These are phyloP conservation scores for Lasioglossum calceatum DNA, from an alignment of 2,888 invertebrate species.

Conservation along the genomic window DNA sequence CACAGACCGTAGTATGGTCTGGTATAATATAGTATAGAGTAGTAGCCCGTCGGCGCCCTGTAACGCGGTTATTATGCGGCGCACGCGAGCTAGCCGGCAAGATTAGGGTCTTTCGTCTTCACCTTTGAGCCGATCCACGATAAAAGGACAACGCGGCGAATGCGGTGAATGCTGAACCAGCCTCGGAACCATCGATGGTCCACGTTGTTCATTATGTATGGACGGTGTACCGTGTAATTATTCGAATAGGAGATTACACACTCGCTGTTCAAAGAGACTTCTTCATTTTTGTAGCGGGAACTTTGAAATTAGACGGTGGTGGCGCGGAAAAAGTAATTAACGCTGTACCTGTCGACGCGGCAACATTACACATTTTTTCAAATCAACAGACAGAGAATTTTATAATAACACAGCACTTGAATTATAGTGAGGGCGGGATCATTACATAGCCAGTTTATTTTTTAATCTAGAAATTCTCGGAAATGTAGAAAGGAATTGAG, in stretches of 20 bases:
- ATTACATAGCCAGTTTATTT: too few species aligned
- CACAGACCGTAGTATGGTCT: background rate
- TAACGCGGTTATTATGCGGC: slow-evolving; percentile 39
- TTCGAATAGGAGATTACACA: background rate
- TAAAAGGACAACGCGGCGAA: slow-evolving; percentile 41
- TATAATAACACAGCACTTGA: too few species aligned
- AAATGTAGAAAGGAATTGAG: too few species aligned
- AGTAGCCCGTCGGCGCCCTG: background rate
- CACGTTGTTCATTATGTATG: background rate
- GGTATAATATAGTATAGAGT: background rate
- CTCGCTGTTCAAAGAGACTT: background rate
- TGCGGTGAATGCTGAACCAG: slow-evolving; percentile 1
- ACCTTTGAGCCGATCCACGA: slow-evolving; percentile 29
- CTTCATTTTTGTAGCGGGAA: background rate
- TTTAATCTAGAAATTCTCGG: too few species aligned
- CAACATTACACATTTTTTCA: background rate
- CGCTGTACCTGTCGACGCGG: background rate
- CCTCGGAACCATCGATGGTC: background rate
- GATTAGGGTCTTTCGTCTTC: slow-evolving; percentile 45
- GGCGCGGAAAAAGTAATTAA: background rate
- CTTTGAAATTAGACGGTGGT: background rate
- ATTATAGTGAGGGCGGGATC: too few species aligned
- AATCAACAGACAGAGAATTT: too few species aligned
- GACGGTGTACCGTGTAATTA: background rate
- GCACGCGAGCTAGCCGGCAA: slow-evolving; percentile 11